A percentile compares a stretch with the other conserved stretches of the same genome.
These are phyloP conservation scores for Drepanosiphum platanoidis DNA, from an alignment of 2,888 invertebrate species.

Conservation along the genomic window DNA sequence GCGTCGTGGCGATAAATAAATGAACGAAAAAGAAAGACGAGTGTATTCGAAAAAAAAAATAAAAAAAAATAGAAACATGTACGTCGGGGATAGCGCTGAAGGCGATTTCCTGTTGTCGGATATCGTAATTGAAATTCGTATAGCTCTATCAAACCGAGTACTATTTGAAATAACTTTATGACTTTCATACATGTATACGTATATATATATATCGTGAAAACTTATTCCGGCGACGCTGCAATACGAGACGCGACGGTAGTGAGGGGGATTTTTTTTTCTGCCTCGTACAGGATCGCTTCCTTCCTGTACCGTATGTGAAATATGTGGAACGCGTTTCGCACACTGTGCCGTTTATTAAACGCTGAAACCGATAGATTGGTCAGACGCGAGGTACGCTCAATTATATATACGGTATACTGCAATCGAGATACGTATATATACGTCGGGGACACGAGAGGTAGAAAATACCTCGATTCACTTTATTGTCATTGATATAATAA, in stretches of 20 bases:
- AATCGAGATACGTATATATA: too few relatives aligned
- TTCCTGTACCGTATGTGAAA: too few relatives aligned
- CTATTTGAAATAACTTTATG: conserved; percentile 16
- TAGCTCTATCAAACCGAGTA: background rate
- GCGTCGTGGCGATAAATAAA: background rate
- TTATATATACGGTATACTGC: background rate
- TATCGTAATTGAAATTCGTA: conserved; percentile 4
- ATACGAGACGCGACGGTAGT: background rate
- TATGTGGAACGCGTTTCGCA: too few relatives aligned
- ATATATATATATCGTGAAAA: too few relatives aligned
- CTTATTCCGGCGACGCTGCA: background rate
- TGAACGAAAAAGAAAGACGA: background rate
- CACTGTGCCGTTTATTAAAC: too few relatives aligned
- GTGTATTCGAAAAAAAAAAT: background rate
- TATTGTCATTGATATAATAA: background rate
- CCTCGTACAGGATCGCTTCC: too few relatives aligned
- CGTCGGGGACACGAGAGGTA: background rate
- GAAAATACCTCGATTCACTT: background rate
- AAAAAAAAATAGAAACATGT: background rate
- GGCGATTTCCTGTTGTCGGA: conserved; percentile 13
- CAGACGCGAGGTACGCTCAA: background rate
- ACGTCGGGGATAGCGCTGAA: background rate
- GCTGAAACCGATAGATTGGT: background rate
- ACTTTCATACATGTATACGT: conserved; percentile 10
- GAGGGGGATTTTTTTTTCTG: too few relatives aligned